These are phyloP conservation scores for Haplochromis burtoni DNA, from an alignment of 2,113 vertebrate genomes.

Conservation along the genomic window DNA sequence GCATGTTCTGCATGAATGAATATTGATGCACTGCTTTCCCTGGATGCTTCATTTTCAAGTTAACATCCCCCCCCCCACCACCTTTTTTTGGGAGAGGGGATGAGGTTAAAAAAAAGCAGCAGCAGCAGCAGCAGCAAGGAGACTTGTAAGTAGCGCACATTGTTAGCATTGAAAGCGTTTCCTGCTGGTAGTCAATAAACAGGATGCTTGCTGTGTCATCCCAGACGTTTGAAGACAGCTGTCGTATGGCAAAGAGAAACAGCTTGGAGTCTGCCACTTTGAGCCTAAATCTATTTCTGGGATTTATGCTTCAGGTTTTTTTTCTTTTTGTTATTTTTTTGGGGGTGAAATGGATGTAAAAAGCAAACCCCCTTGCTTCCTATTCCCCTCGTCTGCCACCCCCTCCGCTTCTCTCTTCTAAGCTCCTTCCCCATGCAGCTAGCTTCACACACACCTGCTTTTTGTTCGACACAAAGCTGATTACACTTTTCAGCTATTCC, in stretches of 20 bases:
- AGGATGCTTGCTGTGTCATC: conserved; percentile 70
- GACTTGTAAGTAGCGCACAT: conserved; percentile 57
- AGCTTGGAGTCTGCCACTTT: conserved; percentile 59
- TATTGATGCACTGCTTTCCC: conserved; percentile 62
- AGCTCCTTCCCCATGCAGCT: conserved; percentile 17
- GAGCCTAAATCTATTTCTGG: conserved; percentile 61
- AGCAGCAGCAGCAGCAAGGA: conserved; percentile 35
- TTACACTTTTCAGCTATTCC: conserved; percentile 41
- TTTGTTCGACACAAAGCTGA: conserved; percentile 53
- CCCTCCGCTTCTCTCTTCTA: background rate
- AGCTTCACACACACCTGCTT: conserved; percentile 49
- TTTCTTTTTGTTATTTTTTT: background rate
- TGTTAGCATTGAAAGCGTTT: conserved; percentile 63
- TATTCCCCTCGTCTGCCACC: background rate
- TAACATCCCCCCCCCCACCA: background rate
- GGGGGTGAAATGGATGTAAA: conserved; percentile 13
- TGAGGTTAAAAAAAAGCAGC: conserved; percentile 1
- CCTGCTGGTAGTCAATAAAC: conserved; percentile 68
- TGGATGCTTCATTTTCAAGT: conserved; percentile 33
- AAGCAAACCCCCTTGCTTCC: background rate
- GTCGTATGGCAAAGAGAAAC: conserved; percentile 58
- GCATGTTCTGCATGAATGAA: conserved; percentile 65
- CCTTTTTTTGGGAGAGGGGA: background rate
- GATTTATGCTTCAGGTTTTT: conserved; percentile 38
- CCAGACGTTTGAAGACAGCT: conserved; percentile 66